Base-by-base conservation (phyloP, 2,888 invertebrate species). In the Biston betularia region DNA sequence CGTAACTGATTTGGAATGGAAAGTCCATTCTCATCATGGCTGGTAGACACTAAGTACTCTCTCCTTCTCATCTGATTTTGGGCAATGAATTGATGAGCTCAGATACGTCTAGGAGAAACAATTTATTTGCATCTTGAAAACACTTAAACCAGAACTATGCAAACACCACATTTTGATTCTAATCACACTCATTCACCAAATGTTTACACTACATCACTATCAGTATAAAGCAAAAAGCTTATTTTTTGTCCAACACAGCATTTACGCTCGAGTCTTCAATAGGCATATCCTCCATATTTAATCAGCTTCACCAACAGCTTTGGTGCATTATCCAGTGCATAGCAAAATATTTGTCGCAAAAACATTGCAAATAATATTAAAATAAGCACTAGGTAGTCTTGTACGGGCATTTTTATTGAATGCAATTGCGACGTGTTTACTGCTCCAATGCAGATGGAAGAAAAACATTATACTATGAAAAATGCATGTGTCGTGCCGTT, bases 221-320 rank as follows among this genome's bases (percentile, higher is more conserved):
- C 11, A 12, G 6, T 11, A 34, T 12, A 49, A 33, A 12, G 3
- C n/a, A 50, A 10, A 7, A 6, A n/a, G n/a, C 0, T 3, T n/a
- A 3, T 50, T n/a, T n/a, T 34, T n/a, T 8, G 6, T 3, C 34
- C 34, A 8, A 33, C n/a, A 1, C 34, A 34, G 8, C 12, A 12
- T 6, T 6, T 24, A 15, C 9, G 48, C 48, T 34, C 12, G 5
- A 6, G 12, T n/a, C 40, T 33, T 61, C 53, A 61, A n/a, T 61
- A 61, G 8, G 61, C 61, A 10, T 11, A 42, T 40, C 58, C 61
- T 14, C 15, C 53, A 46, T 45, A 61, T 38, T 61, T 61, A 5
- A 42, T 42, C 4, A 61, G 9, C 9, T 53, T 61, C 38, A 61
- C 53, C 0, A 61, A n/a, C 38, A 61, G 38, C 35, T 38, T 46